Conservation (phyloP, 2,888 invertebrate species). For the Meiosimyza decipiens region DNA sequence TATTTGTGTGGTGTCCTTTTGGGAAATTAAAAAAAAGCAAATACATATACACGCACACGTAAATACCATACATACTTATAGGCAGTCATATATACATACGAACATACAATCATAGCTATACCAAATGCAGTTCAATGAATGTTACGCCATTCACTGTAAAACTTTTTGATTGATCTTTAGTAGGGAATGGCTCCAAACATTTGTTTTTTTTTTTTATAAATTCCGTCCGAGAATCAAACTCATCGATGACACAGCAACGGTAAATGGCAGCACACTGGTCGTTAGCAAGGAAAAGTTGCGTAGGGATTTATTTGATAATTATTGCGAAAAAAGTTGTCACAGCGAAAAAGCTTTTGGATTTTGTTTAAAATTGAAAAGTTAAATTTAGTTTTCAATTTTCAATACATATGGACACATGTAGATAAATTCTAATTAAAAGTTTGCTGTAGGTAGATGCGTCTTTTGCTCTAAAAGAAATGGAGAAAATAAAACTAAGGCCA, state of each 20-base stretch:
- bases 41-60: conserved; percentile 6
- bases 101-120: conserved; percentile 15
- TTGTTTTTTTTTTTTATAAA: conserved; percentile 10
- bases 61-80: neutral
- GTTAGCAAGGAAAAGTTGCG: neutral
- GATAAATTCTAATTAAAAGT: no score
- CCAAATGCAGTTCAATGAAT: conserved; percentile 26
- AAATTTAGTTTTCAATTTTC: no score
- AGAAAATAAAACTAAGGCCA: no score
- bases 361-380: no score
- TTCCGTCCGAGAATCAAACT: neutral
- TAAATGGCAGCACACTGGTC: neutral
- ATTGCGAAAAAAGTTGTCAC: neutral
- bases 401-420: no score
- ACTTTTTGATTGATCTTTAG: conserved; percentile 35
- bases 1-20: conserved; percentile 38
- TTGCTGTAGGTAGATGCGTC: no score
- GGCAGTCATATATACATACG: neutral
- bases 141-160: conserved; percentile 11
- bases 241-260: neutral
- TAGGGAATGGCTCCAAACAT: neutral
- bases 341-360: neutral
- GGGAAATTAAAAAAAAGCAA: conserved; percentile 38
- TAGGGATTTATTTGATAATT: neutral
- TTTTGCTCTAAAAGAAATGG: no score